phyloP scores from a whole-genome alignment of 2,888 invertebrate species.

The Luffia ferchaultella region DNA sequence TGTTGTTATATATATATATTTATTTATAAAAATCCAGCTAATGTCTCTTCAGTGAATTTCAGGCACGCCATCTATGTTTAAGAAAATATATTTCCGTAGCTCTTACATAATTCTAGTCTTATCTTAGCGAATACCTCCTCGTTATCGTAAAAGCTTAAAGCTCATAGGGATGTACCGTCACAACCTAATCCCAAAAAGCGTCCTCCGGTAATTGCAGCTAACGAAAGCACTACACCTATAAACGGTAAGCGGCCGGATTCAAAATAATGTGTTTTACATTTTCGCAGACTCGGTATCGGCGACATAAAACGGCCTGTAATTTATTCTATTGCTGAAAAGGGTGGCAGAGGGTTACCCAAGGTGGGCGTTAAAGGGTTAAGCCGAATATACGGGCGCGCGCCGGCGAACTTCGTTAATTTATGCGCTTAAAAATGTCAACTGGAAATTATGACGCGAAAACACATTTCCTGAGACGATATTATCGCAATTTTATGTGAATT shows the following conservation, averaged over 20 bases:
- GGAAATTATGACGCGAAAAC: slow-evolving; percentile 63
- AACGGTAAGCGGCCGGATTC: slow-evolving; percentile 62
- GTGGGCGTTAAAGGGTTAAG: slow-evolving; percentile 68
- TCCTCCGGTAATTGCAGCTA: slow-evolving; percentile 53
- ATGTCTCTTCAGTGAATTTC: too few relatives aligned
- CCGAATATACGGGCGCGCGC: slow-evolving; percentile 61
- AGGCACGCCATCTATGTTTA: too few relatives aligned
- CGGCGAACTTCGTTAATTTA: slow-evolving; percentile 65
- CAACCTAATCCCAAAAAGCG: slow-evolving; percentile 51
- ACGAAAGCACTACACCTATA: slow-evolving; percentile 59
- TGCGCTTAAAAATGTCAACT: slow-evolving; percentile 67
- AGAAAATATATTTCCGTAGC: too few relatives aligned
- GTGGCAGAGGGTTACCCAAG: slow-evolving; percentile 61
- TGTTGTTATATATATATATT: too few relatives aligned
- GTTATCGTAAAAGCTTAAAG: slow-evolving; percentile 36
- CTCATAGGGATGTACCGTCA: background rate
- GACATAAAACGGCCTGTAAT: slow-evolving; percentile 66
- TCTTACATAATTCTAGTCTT: background rate
- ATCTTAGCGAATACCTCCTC: slow-evolving; percentile 27
- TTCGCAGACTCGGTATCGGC: slow-evolving; percentile 59
- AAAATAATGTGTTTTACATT: slow-evolving; percentile 65
- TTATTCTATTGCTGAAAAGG: slow-evolving; percentile 67
- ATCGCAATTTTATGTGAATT: background rate
- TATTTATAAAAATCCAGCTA: too few relatives aligned
- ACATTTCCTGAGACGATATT: slow-evolving; percentile 40